phyloP scores from a whole-genome alignment of 2,888 invertebrate genomes.

The Odontomyia ornata region DNA sequence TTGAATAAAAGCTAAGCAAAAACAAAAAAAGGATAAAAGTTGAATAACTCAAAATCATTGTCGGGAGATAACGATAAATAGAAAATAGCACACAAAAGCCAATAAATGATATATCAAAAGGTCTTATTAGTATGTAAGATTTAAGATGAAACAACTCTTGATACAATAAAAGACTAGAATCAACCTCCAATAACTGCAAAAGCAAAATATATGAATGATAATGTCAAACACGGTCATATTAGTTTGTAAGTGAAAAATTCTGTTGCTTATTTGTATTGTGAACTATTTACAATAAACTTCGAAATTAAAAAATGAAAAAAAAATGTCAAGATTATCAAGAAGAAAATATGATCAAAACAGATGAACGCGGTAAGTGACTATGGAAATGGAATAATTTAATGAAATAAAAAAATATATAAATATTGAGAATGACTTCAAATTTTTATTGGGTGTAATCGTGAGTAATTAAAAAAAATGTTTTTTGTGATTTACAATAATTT shows the following conservation, averaged over 20 bases:
- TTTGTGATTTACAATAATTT: too few species aligned
- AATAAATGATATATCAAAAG: slow-evolving; percentile 6
- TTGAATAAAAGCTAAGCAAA: neutral
- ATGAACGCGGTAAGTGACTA: too few species aligned
- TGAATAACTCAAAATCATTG: too few species aligned
- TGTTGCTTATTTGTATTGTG: slow-evolving; percentile 45
- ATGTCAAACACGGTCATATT: slow-evolving; percentile 39
- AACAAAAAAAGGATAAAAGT: neutral
- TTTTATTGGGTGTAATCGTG: too few species aligned
- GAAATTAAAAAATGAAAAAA: neutral
- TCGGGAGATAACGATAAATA: neutral
- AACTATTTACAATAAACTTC: slow-evolving; percentile 39
- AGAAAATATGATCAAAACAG: neutral
- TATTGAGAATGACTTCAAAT: too few species aligned
- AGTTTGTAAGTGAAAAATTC: slow-evolving; percentile 42
- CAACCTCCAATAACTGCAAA: neutral
- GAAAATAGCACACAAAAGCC: slow-evolving; percentile 14
- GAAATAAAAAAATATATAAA: too few species aligned
- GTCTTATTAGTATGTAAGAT: slow-evolving; percentile 20
- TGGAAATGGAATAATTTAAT: too few species aligned
- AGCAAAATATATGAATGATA: slow-evolving; percentile 4
- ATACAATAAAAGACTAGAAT: slow-evolving; percentile 29
- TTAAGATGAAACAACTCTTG: neutral
- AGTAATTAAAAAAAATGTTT: too few species aligned
- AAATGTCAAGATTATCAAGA: neutral